A percentile compares a stretch with the other conserved stretches of the same genome.
Evolutionary conservation across 1,140 invertebrate genomes (phyloP).

Genomic region (Drosophila asahinai): DNA sequence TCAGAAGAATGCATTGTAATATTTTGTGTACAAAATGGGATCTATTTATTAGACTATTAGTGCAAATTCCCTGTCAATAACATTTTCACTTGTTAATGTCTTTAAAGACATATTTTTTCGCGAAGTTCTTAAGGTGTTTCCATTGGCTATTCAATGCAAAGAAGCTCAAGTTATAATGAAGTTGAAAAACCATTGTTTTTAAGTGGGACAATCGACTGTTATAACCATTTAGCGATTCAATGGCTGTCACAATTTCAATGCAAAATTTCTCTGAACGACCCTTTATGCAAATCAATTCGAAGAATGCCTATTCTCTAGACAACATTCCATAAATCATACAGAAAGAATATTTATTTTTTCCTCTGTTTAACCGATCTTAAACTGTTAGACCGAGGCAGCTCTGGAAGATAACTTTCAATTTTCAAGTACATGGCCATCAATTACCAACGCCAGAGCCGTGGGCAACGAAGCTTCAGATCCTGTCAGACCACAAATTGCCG

Average conservation of each 20-base stretch:
- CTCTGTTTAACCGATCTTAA: neutral
- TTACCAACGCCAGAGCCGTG: conserved; percentile 18
- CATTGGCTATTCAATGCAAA: neutral
- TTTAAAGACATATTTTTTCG: neutral
- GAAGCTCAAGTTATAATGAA: neutral
- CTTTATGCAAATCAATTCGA: conserved; percentile 15
- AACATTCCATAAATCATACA: neutral
- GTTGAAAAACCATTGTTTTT: conserved; percentile 1
- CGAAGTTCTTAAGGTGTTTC: neutral
- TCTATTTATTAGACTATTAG: conserved; percentile 1
- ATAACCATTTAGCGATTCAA: conserved; percentile 4
- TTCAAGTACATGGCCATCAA: conserved; percentile 34
- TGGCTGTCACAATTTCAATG: conserved; percentile 1
- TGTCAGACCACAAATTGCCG: conserved; percentile 54
- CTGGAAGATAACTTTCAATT: conserved; percentile 51
- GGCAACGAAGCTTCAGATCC: conserved; percentile 33
- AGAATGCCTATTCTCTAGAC: neutral
- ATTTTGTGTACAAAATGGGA: neutral
- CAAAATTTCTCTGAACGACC: neutral
- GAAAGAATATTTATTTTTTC: neutral
- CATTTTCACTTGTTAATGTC: neutral
- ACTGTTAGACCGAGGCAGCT: neutral
- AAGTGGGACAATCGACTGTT: conserved; percentile 12
- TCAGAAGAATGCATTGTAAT: neutral
- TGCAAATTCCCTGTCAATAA: conserved; percentile 11